phyloP scores from a whole-genome alignment of 2,113 vertebrate genomes.

The Zingel zingel region DNA sequence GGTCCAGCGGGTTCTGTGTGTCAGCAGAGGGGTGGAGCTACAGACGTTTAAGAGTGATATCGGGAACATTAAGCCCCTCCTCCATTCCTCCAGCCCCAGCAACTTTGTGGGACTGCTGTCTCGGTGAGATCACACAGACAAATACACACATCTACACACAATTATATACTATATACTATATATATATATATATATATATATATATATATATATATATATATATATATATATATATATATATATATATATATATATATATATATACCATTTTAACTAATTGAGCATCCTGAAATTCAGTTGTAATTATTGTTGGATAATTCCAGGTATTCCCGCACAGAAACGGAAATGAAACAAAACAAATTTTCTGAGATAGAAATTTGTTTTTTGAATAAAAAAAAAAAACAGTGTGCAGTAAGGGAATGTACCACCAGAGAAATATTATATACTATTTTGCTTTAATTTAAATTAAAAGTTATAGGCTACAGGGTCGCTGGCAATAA shows the following conservation, averaged over 20 bases:
- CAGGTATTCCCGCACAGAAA: background rate
- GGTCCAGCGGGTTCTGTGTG: slow-evolving; percentile 83
- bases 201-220: too few relatives aligned
- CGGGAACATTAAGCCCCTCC: slow-evolving; percentile 83
- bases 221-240: too few relatives aligned
- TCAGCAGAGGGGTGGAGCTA: slow-evolving; percentile 85
- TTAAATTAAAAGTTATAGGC: background rate
- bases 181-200: too few relatives aligned
- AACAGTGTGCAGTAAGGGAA: background rate
- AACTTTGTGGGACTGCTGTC: slow-evolving; percentile 92
- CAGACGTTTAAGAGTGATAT: slow-evolving; percentile 83
- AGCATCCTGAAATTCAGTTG: background rate
- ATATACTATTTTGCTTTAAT: too few relatives aligned
- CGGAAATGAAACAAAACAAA: background rate
- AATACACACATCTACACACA: background rate
- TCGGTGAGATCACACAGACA: slow-evolving; percentile 81
- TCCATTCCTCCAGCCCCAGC: slow-evolving; percentile 85
- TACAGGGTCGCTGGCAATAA: background rate
- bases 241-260: too few relatives aligned
- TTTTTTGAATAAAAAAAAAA: too few relatives aligned
- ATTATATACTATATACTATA: background rate
- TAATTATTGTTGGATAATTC: background rate
- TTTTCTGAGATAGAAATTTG: background rate
- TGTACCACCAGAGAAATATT: too few relatives aligned
- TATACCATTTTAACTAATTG: background rate